Base-by-base conservation (phyloP, 2,888 invertebrate species). In the Tetanocera ferruginea region DNA sequence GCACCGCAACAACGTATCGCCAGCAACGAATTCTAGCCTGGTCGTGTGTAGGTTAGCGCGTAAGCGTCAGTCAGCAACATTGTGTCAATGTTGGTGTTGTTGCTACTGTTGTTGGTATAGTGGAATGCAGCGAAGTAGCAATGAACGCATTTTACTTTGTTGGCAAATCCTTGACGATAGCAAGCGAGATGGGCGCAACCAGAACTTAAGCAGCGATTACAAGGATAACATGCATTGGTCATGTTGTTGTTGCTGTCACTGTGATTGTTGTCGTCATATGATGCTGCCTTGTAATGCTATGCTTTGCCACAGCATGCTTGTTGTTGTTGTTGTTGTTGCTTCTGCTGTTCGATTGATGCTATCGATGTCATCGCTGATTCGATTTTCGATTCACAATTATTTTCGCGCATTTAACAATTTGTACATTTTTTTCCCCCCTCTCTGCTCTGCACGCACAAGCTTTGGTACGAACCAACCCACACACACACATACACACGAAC, bases 371-470 rank as follows among this genome's bases (percentile, higher is more conserved):
- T 70, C 81, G 78, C 78, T 81, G 82, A 83, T 83, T 83, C 81
- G 81, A 83, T 82, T 82, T 82, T 81, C 82, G 81, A 81, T 82
- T 82, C 80, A 80, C 82, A 83, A 81, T 83, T 81, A 83, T 82
- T 82, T 81, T 81, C 78, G 76, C 79, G 80, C 80, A 80, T 83
- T 78, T 74, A 74, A 79, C 79, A 80, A 81, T 80, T 79, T 74
- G 78, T 76, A 82, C 80, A 78, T 78, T 73, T 69, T 75, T 66
- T n/a, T 31, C 49, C 28, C 31, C 23, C 17, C 60, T 34, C 34
- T 8, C 3, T 19, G n/a, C 37, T 0, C 31, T 17, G 19, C 49
- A 37, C n/a, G n/a, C 73, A 19, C 28, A 25, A 23, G 5, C 52
- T 5, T 34, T 34, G 2, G 19, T 11, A 28, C 8, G 19, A n/a